Evolutionary conservation across 2,888 invertebrate genomes (phyloP), one percentile per base, ranked within the genome.

Genomic region (Drosophila maculinotata): DNA sequence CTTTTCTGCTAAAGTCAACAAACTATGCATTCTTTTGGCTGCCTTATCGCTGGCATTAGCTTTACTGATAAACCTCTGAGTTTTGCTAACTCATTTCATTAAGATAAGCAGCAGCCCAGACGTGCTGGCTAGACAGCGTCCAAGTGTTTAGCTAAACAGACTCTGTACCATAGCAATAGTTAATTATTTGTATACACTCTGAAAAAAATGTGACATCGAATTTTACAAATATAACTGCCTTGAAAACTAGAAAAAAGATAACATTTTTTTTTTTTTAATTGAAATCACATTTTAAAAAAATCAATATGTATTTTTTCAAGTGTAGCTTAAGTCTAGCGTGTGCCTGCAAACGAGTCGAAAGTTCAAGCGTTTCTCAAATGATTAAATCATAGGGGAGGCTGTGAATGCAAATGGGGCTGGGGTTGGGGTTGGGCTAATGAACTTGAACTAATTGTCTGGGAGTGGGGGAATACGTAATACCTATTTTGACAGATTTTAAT

Each of bases 391-490:
- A 12, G 36, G 35, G 38, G 36, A 53, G 31, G 35, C 45, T 54
- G 42, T 23, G 15, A 23, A 8, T n/a, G 14, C 9, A 31, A 35
- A 23, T 25, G n/a, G n/a, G n/a, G 44, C 20, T 60, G 49, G 44
- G 15, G 48, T 42, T 47, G 60, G 39, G 8, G 39, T 20, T 56
- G 47, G 35, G 45, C 67, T 82, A 79, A 70, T 79, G 82, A 83
- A 77, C 83, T 80, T 83, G 83, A 80, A 78, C 80, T 72, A 83
- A 80, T 74, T 82, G 38, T 30, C 48, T 39, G 51, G 25, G 44
- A 20, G 25, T 20, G 20, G 8, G 35, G n/a, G 36, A 23, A 31
- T 56, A 56, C 56, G 56, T 56, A 56, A 56, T 56, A 23, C 35
- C 14, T 17, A 12, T 33, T 25, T 3, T 14, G 30, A 5, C 10